Conservation (phyloP, 37 sponge, comb jelly and placozoan genomes). For the Halisarca cf. caerulea region DNA sequence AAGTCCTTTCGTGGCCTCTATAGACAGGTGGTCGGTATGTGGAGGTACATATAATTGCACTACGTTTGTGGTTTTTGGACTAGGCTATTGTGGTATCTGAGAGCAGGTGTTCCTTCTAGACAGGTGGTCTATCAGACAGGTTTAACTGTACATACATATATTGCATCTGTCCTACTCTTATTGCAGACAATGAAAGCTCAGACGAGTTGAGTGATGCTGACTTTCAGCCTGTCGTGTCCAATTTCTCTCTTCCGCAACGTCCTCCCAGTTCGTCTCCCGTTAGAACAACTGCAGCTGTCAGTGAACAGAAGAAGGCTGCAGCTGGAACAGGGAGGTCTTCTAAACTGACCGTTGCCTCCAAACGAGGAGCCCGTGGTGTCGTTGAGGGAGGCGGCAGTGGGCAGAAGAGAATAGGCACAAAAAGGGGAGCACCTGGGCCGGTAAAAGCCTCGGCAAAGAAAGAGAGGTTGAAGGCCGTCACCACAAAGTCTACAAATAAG, state of each 20-base stretch:
- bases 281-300: neutral
- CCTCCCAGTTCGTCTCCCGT: neutral
- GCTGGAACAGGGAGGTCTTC: neutral
- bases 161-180: neutral
- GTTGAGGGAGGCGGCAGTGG: neutral
- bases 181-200: slow-evolving; percentile 11
- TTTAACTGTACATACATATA: too few relatives aligned
- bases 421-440: neutral
- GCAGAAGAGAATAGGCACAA: neutral
- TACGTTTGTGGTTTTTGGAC: too few relatives aligned
- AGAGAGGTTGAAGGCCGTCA: neutral
- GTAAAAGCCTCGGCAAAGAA: neutral
- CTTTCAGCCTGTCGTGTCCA: neutral
- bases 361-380: neutral
- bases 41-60: too few relatives aligned
- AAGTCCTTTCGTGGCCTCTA: too few relatives aligned
- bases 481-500: neutral
- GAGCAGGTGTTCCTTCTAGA: too few relatives aligned
- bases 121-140: too few relatives aligned
- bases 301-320: neutral
- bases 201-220: slow-evolving; percentile 20
- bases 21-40: too few relatives aligned
- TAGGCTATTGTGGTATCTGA: too few relatives aligned
- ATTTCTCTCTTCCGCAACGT: neutral
- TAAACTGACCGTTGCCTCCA: neutral